A percentile compares a stretch with the other conserved stretches of the same genome.
Evolutionary conservation across 2,888 invertebrate genomes (phyloP).

Genomic region (Craniophora ligustri): DNA sequence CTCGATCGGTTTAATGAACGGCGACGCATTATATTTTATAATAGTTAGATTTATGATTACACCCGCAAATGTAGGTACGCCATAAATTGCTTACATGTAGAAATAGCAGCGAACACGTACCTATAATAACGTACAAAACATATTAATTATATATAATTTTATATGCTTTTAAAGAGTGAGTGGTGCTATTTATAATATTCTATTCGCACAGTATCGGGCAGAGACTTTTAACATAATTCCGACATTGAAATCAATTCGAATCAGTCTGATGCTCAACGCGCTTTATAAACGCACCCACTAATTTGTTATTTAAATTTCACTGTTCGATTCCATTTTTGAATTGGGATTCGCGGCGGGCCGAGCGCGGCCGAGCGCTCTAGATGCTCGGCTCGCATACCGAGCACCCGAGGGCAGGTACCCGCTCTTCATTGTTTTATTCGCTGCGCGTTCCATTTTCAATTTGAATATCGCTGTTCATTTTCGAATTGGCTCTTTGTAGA

Average conservation of each 20-base stretch:
- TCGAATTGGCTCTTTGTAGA: conserved; percentile 84
- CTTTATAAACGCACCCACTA: conserved; percentile 78
- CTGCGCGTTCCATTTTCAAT: conserved; percentile 85
- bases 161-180: conserved; percentile 40
- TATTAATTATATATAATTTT: conserved; percentile 17
- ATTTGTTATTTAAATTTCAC: conserved; percentile 85
- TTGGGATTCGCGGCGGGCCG: conserved; percentile 71
- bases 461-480: conserved; percentile 87
- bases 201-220: conserved; percentile 45
- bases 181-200: conserved; percentile 44
- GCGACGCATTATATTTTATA: conserved; percentile 46
- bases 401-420: conserved; percentile 65
- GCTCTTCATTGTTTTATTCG: conserved; percentile 83
- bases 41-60: conserved; percentile 48
- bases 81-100: conserved; percentile 37
- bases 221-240: conserved; percentile 64
- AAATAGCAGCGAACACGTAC: conserved; percentile 11
- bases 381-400: conserved; percentile 67
- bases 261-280: conserved; percentile 75
- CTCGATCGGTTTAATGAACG: conserved; percentile 37
- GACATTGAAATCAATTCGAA: conserved; percentile 77
- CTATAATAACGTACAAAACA: conserved; percentile 14
- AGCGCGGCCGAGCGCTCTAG: conserved; percentile 64
- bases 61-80: conserved; percentile 40
- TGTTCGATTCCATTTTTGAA: conserved; percentile 81